Evolutionary conservation across 2,113 vertebrate genomes (phyloP).

Genomic region (Xiphophorus couchianus): DNA sequence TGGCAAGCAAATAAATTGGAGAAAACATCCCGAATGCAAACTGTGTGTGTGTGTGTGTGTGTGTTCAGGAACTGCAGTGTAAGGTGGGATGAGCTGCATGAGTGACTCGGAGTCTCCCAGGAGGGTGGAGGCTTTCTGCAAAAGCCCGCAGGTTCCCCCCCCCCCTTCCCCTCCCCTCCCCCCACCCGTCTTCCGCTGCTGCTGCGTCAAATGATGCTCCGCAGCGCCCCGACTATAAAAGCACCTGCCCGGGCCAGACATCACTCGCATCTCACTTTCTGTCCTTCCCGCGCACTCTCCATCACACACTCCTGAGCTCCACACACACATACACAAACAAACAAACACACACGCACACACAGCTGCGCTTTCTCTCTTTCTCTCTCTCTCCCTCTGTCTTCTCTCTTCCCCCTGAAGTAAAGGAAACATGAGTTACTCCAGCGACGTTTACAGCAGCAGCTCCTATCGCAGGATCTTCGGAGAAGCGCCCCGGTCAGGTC

Average conservation of each 20-base stretch:
- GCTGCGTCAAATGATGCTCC: slow-evolving; percentile 81
- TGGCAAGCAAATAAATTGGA: no score
- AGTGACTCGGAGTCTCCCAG: slow-evolving; percentile 61
- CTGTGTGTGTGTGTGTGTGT: no score
- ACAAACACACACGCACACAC: not conserved
- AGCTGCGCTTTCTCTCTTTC: slow-evolving; percentile 11
- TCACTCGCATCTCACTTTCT: slow-evolving; percentile 75
- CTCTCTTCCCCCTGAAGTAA: slow-evolving; percentile 17
- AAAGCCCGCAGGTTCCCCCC: slow-evolving; percentile 75
- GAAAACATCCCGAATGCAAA: not conserved
- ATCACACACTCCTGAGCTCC: slow-evolving; percentile 55
- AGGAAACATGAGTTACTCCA: slow-evolving; percentile 79
- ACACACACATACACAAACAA: slow-evolving; percentile 4
- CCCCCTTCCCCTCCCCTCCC: slow-evolving; percentile 26
- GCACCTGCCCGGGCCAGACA: slow-evolving; percentile 63
- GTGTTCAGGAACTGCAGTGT: slow-evolving; percentile 10
- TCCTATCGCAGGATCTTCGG: slow-evolving; percentile 83
- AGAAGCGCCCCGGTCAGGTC: slow-evolving; percentile 75
- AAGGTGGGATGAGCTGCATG: slow-evolving; percentile 51
- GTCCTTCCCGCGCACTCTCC: slow-evolving; percentile 47
- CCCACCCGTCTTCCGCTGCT: slow-evolving; percentile 38
- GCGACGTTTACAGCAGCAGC: slow-evolving; percentile 78
- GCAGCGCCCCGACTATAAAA: slow-evolving; percentile 70
- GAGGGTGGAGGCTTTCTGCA: slow-evolving; percentile 70
- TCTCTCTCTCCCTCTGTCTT: slow-evolving; percentile 18